Evolutionary conservation across 2,113 vertebrate species (phyloP).

Genomic region (Tretioscincus oriximinensis): DNA sequence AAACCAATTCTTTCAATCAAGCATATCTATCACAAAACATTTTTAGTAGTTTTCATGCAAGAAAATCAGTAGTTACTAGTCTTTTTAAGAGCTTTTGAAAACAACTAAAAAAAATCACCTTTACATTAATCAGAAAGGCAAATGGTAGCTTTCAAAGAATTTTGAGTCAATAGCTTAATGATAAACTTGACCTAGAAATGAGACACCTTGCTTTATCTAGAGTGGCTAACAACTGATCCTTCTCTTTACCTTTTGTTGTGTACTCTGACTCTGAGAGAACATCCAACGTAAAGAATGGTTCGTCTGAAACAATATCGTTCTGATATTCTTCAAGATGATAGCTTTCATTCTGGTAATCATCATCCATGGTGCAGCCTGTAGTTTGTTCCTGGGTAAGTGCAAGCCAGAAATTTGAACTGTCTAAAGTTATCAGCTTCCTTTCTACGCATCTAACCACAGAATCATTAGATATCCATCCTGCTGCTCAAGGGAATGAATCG

Average conservation of each 20-base stretch:
- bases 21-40: too few relatives aligned
- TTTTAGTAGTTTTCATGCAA: too few relatives aligned
- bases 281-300: not conserved
- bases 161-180: not conserved
- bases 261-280: not conserved
- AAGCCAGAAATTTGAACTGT: not conserved
- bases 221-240: not conserved
- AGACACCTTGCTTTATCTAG: not conserved
- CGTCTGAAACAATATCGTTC: not conserved
- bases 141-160: not conserved
- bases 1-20: too few relatives aligned
- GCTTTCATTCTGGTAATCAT: not conserved
- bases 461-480: not conserved
- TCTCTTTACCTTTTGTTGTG: not conserved
- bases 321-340: not conserved
- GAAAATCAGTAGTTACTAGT: too few relatives aligned
- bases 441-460: not conserved
- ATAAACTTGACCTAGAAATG: not conserved
- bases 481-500: not conserved
- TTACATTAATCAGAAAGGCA: too few relatives aligned
- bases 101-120: too few relatives aligned
- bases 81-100: too few relatives aligned
- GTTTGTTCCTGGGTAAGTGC: not conserved
- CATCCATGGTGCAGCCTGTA: not conserved
- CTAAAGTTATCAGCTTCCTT: not conserved